These are phyloP conservation scores for Nephila pilipes DNA, from an alignment of 1,140 invertebrate genomes.

Conservation along the genomic window DNA sequence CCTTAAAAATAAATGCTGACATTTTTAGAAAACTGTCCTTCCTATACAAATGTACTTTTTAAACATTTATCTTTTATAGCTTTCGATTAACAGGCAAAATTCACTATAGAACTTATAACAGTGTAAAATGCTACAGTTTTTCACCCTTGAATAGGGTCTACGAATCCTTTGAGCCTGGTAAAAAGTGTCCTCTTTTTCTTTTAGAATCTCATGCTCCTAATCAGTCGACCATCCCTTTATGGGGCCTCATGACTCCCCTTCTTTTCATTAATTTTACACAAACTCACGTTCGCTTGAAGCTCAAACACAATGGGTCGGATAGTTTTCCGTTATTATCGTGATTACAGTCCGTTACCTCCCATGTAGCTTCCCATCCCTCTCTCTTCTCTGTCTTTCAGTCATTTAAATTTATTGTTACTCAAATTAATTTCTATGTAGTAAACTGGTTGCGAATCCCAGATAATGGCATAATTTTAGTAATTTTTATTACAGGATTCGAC, in stretches of 20 bases:
- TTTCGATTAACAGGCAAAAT: no score
- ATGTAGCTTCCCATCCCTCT: neutral
- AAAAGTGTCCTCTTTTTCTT: neutral
- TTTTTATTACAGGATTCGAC: no score
- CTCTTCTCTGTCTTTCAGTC: neutral
- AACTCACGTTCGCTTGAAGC: neutral
- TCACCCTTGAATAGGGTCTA: neutral
- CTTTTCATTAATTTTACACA: slow-evolving; percentile 1
- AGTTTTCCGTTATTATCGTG: neutral
- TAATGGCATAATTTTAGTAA: no score
- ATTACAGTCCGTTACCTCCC: slow-evolving; percentile 5
- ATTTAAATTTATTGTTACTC: neutral
- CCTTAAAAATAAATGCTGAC: no score
- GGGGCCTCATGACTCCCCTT: neutral
- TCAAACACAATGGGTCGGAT: neutral
- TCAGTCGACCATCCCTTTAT: neutral
- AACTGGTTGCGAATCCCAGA: no score
- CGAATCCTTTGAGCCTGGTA: neutral
- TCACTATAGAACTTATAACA: neutral
- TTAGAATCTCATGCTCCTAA: neutral
- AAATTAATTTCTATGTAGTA: neutral
- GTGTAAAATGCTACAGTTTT: neutral
- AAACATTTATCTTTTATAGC: no score
- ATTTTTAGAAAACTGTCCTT: no score
- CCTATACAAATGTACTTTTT: no score